These are phyloP conservation scores for Mythimna pallens DNA, from an alignment of 2,888 invertebrate species.

Conservation along the genomic window DNA sequence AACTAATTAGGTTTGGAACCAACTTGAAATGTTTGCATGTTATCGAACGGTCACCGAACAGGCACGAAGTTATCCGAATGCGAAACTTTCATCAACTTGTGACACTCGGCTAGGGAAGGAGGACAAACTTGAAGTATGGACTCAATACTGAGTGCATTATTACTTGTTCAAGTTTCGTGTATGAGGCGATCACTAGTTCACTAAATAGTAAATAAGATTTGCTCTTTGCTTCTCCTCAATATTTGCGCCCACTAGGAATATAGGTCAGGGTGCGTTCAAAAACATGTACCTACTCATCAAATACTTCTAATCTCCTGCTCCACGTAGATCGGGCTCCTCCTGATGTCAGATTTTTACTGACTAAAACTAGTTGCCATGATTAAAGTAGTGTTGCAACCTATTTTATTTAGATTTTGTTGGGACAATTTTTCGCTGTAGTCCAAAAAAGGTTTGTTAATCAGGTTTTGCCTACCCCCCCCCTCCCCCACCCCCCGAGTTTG, in stretches of 20 bases:
- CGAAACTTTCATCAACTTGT: conserved; percentile 40
- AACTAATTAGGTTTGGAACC: conserved; percentile 4
- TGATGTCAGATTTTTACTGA: too few species aligned
- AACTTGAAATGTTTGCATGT: conserved; percentile 36
- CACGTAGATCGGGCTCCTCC: too few species aligned
- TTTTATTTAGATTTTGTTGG: too few species aligned
- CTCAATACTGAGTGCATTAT: conserved; percentile 25
- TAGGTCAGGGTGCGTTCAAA: too few species aligned
- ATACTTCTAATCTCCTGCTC: too few species aligned
- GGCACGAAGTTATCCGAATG: conserved; percentile 34
- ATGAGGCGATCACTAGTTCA: conserved; percentile 8
- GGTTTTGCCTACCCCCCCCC: too few species aligned
- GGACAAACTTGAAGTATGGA: conserved; percentile 20
- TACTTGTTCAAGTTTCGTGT: conserved; percentile 17
- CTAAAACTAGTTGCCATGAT: too few species aligned
- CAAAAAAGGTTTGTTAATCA: too few species aligned
- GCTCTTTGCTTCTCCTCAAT: neutral
- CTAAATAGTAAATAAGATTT: conserved; percentile 16
- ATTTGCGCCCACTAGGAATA: neutral
- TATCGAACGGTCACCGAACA: conserved; percentile 34
- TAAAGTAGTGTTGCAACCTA: too few species aligned
- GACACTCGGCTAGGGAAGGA: conserved; percentile 23
- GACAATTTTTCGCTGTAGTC: too few species aligned
- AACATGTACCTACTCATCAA: too few species aligned
- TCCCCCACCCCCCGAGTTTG: too few species aligned